Evolutionary conservation across 2,113 vertebrate genomes (phyloP).

Genomic region (Neomonachus schauinslandi): DNA sequence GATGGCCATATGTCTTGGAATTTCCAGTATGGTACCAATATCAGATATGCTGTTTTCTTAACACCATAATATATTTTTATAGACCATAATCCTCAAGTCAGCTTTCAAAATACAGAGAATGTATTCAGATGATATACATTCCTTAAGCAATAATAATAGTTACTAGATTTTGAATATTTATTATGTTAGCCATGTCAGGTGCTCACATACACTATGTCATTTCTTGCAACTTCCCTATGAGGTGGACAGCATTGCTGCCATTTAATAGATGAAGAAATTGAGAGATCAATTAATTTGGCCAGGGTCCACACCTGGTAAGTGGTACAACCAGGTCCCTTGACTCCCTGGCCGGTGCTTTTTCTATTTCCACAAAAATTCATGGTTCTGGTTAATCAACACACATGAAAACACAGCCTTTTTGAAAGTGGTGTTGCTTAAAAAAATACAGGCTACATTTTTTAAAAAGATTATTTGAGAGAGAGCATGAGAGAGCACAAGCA

Average conservation of each 20-base stretch:
- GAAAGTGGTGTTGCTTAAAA: neutral
- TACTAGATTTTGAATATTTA: constrained; percentile 16
- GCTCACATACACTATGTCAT: neutral
- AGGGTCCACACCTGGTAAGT: neutral
- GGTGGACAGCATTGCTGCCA: neutral
- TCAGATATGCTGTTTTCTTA: neutral
- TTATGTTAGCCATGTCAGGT: neutral
- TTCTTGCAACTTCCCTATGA: neutral
- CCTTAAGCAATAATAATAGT: neutral
- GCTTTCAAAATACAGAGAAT: neutral
- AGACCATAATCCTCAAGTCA: constrained; percentile 21
- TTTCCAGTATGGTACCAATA: neutral
- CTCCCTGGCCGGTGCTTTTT: neutral
- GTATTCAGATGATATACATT: neutral
- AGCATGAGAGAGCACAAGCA: neutral
- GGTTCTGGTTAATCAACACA: neutral
- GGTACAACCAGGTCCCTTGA: neutral
- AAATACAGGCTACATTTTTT: neutral
- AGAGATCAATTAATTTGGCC: neutral
- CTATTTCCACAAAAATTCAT: neutral
- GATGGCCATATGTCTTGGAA: neutral
- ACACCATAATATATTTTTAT: neutral
- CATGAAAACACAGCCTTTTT: neutral
- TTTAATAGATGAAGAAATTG: constrained; percentile 17
- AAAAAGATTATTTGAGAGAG: neutral